Conservation (phyloP, 2,113 vertebrate genomes). For the Columba janthina region DNA sequence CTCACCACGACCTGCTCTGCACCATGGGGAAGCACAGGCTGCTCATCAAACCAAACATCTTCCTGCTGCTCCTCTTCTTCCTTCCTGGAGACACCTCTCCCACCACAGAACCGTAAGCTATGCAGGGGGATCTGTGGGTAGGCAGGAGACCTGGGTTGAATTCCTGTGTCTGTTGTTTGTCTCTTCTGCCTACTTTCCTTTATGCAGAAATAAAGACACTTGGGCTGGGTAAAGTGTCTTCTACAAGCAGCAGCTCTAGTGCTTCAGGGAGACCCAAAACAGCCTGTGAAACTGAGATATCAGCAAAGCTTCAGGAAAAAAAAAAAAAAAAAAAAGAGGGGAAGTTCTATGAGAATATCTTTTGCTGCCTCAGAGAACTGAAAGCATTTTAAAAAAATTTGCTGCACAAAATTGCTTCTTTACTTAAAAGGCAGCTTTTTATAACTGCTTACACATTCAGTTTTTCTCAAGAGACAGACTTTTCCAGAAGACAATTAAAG, state of each 20-base stretch:
- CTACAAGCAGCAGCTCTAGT: not conserved
- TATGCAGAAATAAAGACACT: not conserved
- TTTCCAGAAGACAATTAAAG: not conserved
- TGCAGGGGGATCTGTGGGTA: not conserved
- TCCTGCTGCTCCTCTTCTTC: constrained; percentile 45
- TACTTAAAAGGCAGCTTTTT: not conserved
- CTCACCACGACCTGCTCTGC: not conserved
- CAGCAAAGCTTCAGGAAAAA: not conserved
- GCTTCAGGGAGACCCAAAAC: not conserved
- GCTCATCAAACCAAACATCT: not conserved
- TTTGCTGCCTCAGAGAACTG: not conserved
- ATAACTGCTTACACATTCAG: not conserved
- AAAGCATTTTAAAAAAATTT: not conserved
- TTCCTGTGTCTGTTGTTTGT: not conserved
- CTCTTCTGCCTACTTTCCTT: not conserved
- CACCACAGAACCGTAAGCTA: constrained; percentile 50
- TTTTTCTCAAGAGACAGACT: not conserved
- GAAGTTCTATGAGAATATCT: not conserved
- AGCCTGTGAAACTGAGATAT: not conserved
- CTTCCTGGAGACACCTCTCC: not conserved
- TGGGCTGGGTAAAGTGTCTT: not conserved
- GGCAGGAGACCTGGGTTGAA: not conserved
- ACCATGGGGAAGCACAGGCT: not conserved
- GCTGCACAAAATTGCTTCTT: not conserved
- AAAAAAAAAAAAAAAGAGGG: too few species aligned